Base-by-base conservation (phyloP, 2,888 invertebrate species). In the Catocala sponsa region DNA sequence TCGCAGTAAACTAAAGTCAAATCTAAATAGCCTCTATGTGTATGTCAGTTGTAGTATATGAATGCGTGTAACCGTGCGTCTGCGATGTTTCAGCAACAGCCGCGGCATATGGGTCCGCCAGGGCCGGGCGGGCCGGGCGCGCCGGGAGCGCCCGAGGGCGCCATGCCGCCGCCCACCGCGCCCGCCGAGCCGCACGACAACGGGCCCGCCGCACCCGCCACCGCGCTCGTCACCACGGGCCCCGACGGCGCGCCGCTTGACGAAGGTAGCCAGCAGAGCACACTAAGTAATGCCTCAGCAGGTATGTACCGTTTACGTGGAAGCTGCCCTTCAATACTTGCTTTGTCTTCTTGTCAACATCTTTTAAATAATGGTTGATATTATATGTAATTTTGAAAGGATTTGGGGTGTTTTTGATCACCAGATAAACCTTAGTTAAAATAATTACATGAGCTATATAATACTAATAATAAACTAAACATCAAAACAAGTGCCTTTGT, bases 201-300 rank as follows among this genome's bases (percentile, higher is more conserved):
- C 89, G 96, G 96, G 32, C 94, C 95, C n/a, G 91, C 95, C 54
- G 95, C 97, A 87, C 96, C 97, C 63, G 98, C 98, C 78, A 98
- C 98, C 50, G 97, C 97, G 65, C 97, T 98, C 74, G 97, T 98
- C 81, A 98, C 98, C 72, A 98, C 98, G 59, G 98, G 98, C 4
- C 98, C 98, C 12, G 98, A 98, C 93, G 98, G 98, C 64, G 96
- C 98, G 72, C 97, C 97, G 49, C 95, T 98, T 74, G 98, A 98
- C 89, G 98, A 98, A 91, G 98, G 97, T 80, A 98, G 98, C 80
- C 98, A 98, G 89, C 98, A 98, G 91, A 98, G 98, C 82, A 98
- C 98, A 74, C 95, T 98, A 74, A 98, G 98, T 62, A 98, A 98
- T 92, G 98, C 98, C 65, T 98, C 98, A 73, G 98, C 98, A 86